phyloP scores from a whole-genome alignment of 2,113 vertebrate genomes.

The mouse (Mus musculus) region GRCm39 chr10:16169501-16170000 shows the following conservation, averaged over 20 bases:
- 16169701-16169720: background rate
- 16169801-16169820: accelerated
- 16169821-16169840: too few species aligned
- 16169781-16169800: too few species aligned
- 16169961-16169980: too few species aligned
- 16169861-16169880: too few species aligned
- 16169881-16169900: too few species aligned
- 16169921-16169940: too few species aligned
- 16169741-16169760: background rate
- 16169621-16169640: background rate
- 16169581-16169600: background rate
- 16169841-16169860: too few species aligned
- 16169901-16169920: too few species aligned
- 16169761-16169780: background rate
- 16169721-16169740: constrained; percentile 9
- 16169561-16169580: background rate
- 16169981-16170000: too few species aligned
- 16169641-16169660: background rate
- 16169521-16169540: constrained; percentile 10
- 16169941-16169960: too few species aligned
- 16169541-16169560: background rate
- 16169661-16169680: constrained; percentile 20
- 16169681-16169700: background rate
- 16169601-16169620: background rate
- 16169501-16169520: background rate